Percentiles rank a stretch among this genome's conserved stretches.
phyloP scores from a whole-genome alignment of 2,797 vertebrate genomes.

The Ctenopoma kingsleyae region DNA sequence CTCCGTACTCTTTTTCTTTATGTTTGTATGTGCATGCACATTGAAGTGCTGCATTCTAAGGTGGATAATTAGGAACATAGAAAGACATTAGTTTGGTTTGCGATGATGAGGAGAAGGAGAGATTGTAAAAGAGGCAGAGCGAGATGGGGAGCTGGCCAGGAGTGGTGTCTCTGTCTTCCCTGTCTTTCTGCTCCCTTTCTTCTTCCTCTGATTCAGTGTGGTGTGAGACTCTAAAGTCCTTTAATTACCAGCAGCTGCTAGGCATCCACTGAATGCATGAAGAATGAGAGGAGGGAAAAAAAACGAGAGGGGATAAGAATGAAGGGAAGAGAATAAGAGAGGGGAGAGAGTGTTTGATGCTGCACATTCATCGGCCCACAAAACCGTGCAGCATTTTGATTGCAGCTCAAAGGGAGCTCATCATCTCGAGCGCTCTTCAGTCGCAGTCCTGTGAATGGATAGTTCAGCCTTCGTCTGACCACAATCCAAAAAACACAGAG shows the following conservation, averaged over 20 bases:
- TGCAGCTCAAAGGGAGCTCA: conserved; percentile 80
- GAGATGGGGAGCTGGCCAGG: conserved; percentile 46
- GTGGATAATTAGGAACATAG: conserved; percentile 81
- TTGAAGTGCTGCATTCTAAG: conserved; percentile 63
- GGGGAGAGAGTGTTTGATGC: conserved; percentile 70
- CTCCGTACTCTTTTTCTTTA: conserved; percentile 42
- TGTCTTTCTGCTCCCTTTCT: conserved; percentile 54
- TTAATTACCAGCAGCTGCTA: conserved; percentile 86
- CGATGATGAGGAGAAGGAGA: conserved; percentile 45
- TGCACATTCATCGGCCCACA: conserved; percentile 62
- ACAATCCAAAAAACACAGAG: conserved; percentile 68
- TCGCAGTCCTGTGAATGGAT: conserved; percentile 58
- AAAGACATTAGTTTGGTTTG: conserved; percentile 73
- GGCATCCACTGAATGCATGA: conserved; percentile 65
- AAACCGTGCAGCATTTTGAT: conserved; percentile 78
- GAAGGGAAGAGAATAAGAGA: conserved; percentile 51
- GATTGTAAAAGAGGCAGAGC: conserved; percentile 28
- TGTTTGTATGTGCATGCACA: conserved; percentile 36
- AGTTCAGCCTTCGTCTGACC: conserved; percentile 65
- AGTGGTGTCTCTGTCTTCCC: conserved; percentile 63
- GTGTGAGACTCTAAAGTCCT: conserved; percentile 75
- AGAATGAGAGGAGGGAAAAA: conserved; percentile 37
- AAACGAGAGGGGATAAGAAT: conserved; percentile 36
- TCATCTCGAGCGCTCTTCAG: conserved; percentile 77
- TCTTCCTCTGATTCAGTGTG: conserved; percentile 59